Conservation (phyloP, 1,140 invertebrate genomes). For the Pseudomyrmex flavicornis region DNA sequence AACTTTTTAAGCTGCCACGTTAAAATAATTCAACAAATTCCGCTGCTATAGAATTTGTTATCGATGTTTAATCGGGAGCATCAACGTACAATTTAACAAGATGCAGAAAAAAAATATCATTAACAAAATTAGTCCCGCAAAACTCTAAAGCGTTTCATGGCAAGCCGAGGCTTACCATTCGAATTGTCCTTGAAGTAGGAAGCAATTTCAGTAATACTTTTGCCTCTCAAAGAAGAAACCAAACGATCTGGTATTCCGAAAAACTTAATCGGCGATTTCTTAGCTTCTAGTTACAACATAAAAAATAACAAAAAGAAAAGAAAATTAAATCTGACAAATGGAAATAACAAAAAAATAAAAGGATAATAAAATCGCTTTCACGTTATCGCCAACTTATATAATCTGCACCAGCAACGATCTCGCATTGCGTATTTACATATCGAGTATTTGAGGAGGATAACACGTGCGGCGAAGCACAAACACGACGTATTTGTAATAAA, state of each 20-base stretch:
- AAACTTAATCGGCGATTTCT: constrained; percentile 82
- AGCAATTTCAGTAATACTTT: constrained; percentile 85
- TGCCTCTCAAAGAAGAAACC: constrained; percentile 84
- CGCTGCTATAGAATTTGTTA: background rate
- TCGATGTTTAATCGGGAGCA: background rate
- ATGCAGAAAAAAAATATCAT: constrained; percentile 8
- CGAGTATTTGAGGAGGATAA: constrained; percentile 4
- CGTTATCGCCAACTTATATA: background rate
- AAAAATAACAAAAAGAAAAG: constrained; percentile 44
- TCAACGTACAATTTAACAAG: background rate
- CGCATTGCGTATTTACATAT: background rate
- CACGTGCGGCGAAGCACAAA: constrained; percentile 43
- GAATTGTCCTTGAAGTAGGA: constrained; percentile 86
- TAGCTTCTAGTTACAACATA: constrained; percentile 78
- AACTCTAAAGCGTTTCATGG: constrained; percentile 15
- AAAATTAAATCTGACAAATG: constrained; percentile 20
- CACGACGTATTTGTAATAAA: constrained; percentile 28
- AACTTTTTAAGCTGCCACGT: background rate
- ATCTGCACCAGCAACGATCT: background rate
- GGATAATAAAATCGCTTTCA: background rate
- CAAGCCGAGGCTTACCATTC: constrained; percentile 84
- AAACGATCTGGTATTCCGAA: constrained; percentile 84
- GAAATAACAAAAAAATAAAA: background rate
- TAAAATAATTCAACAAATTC: background rate
- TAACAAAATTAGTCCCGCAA: constrained; percentile 42